Conservation (phyloP, 2,113 vertebrate genomes). For the Cyprinus carpio region DNA sequence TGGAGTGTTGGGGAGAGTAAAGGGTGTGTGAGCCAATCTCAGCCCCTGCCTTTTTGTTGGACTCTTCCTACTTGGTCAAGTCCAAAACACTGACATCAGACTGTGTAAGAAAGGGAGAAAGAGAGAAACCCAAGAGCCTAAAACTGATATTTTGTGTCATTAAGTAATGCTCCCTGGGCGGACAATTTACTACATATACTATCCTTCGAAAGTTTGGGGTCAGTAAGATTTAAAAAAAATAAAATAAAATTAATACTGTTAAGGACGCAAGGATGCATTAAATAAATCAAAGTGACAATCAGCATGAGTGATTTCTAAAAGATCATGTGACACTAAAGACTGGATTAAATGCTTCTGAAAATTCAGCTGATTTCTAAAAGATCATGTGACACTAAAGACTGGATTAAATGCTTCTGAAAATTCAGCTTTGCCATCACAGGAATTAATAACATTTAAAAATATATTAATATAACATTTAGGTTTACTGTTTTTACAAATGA, state of each 20-base stretch:
- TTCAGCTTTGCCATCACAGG: too few species aligned
- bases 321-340: background rate
- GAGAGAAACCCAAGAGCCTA: conserved; percentile 12
- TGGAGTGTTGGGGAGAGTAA: conserved; percentile 24
- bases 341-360: too few species aligned
- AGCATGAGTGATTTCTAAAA: background rate
- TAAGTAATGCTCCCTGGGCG: background rate
- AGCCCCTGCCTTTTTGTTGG: conserved; percentile 37
- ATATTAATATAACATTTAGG: background rate
- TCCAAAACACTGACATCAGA: conserved; percentile 41
- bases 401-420: too few species aligned
- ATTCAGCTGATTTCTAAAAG: background rate
- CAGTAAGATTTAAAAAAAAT: background rate
- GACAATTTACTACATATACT: background rate
- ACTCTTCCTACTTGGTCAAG: conserved; percentile 49
- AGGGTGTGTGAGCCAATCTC: conserved; percentile 44
- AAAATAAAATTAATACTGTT: background rate
- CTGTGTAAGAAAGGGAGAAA: background rate
- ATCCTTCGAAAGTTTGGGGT: background rate
- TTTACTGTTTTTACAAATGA: background rate
- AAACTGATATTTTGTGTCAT: background rate
- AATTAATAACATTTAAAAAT: background rate
- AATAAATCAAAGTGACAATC: background rate
- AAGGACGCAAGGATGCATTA: background rate
- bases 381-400: background rate